Percentiles rank a stretch among this genome's conserved stretches.
Conservation (phyloP, 2,113 vertebrate species). For the Apodemus speciosus region DNA sequence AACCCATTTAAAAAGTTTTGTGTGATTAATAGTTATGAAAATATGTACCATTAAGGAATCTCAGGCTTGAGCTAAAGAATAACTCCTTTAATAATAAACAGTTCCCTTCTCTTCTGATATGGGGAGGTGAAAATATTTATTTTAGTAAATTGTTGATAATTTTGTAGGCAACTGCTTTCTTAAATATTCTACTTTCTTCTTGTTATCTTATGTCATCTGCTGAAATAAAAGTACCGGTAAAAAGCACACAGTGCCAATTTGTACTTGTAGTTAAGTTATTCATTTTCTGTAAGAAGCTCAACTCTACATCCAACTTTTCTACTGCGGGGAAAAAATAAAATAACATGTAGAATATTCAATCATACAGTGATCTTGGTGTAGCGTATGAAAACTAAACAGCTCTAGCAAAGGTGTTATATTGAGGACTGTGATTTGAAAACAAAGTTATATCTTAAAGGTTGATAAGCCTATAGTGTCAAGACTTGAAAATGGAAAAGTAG, state of each 20-base stretch:
- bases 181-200: constrained; percentile 62
- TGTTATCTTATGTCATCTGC: constrained; percentile 76
- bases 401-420: constrained; percentile 52
- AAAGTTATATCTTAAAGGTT: neutral
- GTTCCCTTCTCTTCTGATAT: constrained; percentile 32
- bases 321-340: constrained; percentile 71
- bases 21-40: constrained; percentile 46
- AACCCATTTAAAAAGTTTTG: constrained; percentile 30
- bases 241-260: constrained; percentile 65
- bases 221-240: constrained; percentile 71
- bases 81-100: constrained; percentile 32
- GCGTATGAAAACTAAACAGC: constrained; percentile 55
- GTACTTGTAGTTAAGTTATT: constrained; percentile 77
- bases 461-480: neutral
- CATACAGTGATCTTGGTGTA: constrained; percentile 71
- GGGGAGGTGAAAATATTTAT: constrained; percentile 46
- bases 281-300: constrained; percentile 76
- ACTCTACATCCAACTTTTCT: constrained; percentile 79
- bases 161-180: constrained; percentile 66
- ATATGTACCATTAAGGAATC: constrained; percentile 30
- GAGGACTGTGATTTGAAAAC: neutral
- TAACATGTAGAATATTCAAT: constrained; percentile 64
- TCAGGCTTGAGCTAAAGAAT: constrained; percentile 9
- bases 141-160: constrained; percentile 51
- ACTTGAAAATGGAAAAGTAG: constrained; percentile 38